phyloP scores from a whole-genome alignment of 1,140 invertebrate genomes.

The Lepidotrigona ventralis region DNA sequence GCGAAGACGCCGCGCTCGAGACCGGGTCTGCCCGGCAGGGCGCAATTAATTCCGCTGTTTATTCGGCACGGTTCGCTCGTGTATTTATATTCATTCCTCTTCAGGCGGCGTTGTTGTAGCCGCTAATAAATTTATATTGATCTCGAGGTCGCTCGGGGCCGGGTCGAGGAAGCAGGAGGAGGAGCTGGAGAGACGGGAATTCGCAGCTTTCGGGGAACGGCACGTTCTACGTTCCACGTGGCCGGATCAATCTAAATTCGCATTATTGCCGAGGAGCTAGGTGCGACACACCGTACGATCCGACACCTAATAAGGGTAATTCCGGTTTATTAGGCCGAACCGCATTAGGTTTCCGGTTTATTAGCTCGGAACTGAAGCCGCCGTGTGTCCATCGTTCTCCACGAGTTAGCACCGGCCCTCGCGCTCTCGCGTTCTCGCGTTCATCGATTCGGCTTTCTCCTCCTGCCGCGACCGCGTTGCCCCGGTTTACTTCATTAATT shows the following conservation, averaged over 20 bases:
- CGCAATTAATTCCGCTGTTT: slow-evolving; percentile 12
- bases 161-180: no score
- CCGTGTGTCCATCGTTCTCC: slow-evolving; percentile 49
- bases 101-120: slow-evolving; percentile 1
- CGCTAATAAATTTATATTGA: slow-evolving; percentile 29
- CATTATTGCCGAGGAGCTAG: slow-evolving; percentile 65
- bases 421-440: slow-evolving; percentile 12
- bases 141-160: neutral
- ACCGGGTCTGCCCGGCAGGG: no score
- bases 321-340: slow-evolving; percentile 70
- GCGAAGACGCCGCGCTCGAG: neutral
- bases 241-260: slow-evolving; percentile 66
- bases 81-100: slow-evolving; percentile 19
- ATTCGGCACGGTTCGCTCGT: neutral
- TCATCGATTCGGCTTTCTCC: slow-evolving; percentile 48
- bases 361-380: slow-evolving; percentile 58
- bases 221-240: slow-evolving; percentile 9
- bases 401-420: neutral
- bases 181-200: neutral
- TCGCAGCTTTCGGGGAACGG: slow-evolving; percentile 14
- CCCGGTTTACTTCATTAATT: slow-evolving; percentile 59
- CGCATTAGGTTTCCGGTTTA: slow-evolving; percentile 70
- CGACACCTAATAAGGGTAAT: slow-evolving; percentile 70
- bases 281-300: slow-evolving; percentile 65
- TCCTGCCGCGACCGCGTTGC: slow-evolving; percentile 1